These are phyloP conservation scores for Lordiphosa stackelbergi DNA, from an alignment of 1,140 invertebrate species.

Conservation along the genomic window DNA sequence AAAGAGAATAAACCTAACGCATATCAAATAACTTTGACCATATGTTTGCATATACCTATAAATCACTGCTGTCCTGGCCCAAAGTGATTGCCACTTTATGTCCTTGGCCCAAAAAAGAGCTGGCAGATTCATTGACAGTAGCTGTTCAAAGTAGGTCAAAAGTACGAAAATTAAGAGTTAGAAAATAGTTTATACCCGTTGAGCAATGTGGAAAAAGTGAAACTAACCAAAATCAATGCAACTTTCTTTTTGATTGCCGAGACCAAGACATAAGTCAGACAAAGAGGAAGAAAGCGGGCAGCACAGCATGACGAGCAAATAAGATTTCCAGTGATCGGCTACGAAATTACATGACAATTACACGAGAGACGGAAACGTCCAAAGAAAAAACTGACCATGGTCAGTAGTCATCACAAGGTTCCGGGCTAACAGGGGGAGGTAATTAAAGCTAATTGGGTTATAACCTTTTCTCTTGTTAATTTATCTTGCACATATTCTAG, in stretches of 20 bases:
- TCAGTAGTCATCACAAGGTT: constrained; percentile 4
- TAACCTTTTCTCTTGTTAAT: constrained; percentile 52
- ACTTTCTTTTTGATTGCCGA: constrained; percentile 35
- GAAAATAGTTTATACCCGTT: constrained; percentile 18
- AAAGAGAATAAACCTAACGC: too few species aligned
- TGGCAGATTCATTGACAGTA: too few species aligned
- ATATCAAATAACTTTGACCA: too few species aligned
- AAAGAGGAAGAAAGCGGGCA: constrained; percentile 29
- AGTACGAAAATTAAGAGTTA: constrained; percentile 12
- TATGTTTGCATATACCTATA: too few species aligned
- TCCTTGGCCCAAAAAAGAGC: too few species aligned
- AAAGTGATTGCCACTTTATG: too few species aligned
- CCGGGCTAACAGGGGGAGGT: constrained; percentile 3
- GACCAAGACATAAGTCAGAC: constrained; percentile 1
- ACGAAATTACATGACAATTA: constrained; percentile 31
- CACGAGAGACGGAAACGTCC: constrained; percentile 23
- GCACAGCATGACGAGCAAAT: constrained; percentile 30
- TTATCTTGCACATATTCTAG: constrained; percentile 31
- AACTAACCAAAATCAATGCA: constrained; percentile 38
- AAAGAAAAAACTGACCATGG: constrained; percentile 11
- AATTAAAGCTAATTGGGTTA: constrained; percentile 73
- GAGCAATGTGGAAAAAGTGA: constrained; percentile 19
- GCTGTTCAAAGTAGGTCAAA: constrained; percentile 1
- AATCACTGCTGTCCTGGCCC: too few species aligned
- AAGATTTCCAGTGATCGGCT: constrained; percentile 16